These are phyloP conservation scores for Coracias cyanogaster DNA, from an alignment of 2,797 vertebrate species.

Conservation along the genomic window DNA sequence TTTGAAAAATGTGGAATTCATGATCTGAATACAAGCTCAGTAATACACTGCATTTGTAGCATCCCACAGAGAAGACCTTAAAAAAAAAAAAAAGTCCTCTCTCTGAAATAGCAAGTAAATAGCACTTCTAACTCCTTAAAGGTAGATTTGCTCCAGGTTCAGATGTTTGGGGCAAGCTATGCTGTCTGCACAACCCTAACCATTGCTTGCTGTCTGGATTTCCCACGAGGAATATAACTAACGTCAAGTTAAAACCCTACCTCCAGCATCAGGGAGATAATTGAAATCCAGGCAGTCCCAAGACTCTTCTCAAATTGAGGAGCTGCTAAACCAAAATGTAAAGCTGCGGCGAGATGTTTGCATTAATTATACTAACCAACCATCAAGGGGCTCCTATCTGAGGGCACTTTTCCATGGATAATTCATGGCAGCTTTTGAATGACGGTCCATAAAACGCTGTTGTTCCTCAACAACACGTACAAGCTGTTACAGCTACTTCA, in stretches of 20 bases:
- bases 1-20: rapidly evolving
- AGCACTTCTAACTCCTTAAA: neutral
- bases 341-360: conserved; percentile 28
- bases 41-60: neutral
- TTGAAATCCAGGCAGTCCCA: conserved; percentile 64
- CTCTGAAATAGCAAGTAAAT: neutral
- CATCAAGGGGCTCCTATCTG: conserved; percentile 47
- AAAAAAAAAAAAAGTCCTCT: neutral
- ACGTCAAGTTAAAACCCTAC: conserved; percentile 45
- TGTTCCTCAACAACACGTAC: neutral
- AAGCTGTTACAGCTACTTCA: conserved; percentile 8
- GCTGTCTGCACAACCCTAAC: neutral
- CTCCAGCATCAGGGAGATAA: conserved; percentile 53
- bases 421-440: conserved; percentile 55
- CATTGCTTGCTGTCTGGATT: neutral
- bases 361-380: conserved; percentile 67
- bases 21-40: neutral
- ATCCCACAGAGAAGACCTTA: neutral
- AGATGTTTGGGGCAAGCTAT: neutral
- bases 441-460: neutral
- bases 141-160: neutral
- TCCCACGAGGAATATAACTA: conserved; percentile 48
- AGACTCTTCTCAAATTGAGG: conserved; percentile 52
- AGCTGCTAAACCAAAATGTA: conserved; percentile 55
- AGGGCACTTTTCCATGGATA: conserved; percentile 44